Base-by-base conservation (phyloP, 2,797 vertebrate species). In the Cetoscarus ocellatus region DNA sequence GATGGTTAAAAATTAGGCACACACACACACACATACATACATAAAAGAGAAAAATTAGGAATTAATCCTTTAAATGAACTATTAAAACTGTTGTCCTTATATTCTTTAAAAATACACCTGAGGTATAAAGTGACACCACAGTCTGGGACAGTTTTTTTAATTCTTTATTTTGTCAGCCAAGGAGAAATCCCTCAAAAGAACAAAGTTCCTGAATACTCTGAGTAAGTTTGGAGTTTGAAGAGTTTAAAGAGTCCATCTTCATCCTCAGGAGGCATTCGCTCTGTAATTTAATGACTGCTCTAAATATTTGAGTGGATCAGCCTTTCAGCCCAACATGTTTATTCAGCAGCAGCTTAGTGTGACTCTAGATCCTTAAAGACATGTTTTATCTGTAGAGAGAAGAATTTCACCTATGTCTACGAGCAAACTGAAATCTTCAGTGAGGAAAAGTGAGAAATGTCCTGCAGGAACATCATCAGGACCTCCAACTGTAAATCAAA, bases 161-260 rank as follows among this genome's bases (percentile, higher is more conserved):
- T 71, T 73, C 61, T 90, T 91, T 91, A 90, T 90, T 91, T 66
- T 67, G 40, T 88, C 70, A 88, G 70, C 50, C 73, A 63, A 73
- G 50, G 39, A 83, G 47, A 82, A 87, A 73, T 75, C 68, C 71
- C 70, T 86, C 61, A 78, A 83, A 84, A 79, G n/a, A 82, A 77
- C 59, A 71, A 77, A 57, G 53, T 63, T 78, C 51, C 45, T 77
- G 63, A 86, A 84, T 77, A 75, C 61, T 87, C 51, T 68, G 18
- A 82, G 73, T 70, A 73, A 64, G 27, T 62, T n/a, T 54, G 49
- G 58, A 85, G 38, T 73, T 10, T 77, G 27, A 34, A 44, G 19
- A 70, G 6, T 73, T 10, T 77, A 36, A 34, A 44, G 19, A 70
- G 6, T 68, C 61, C 7, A 44, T 70, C 34, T 64, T 54, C 60